Conservation (phyloP, 2,113 vertebrate genomes). For the Edolisoma coerulescens region DNA sequence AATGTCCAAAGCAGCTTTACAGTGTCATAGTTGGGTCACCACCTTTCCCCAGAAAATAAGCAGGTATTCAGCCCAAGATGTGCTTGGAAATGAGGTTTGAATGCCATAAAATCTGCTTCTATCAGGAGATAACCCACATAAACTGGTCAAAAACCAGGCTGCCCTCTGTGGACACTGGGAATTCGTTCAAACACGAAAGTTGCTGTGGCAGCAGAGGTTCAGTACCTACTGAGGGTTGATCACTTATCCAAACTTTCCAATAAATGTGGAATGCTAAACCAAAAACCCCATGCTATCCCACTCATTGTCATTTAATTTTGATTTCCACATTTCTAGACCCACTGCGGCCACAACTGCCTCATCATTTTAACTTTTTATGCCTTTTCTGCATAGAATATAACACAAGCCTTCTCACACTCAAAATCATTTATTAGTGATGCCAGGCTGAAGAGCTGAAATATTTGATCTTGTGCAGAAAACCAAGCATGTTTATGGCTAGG, state of each 20-base stretch:
- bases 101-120: neutral
- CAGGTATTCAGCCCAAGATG: neutral
- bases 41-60: neutral
- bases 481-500: neutral
- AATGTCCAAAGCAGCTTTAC: neutral
- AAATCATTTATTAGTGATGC: neutral
- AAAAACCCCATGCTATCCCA: neutral
- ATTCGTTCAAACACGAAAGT: neutral
- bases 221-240: neutral
- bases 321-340: neutral
- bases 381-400: neutral
- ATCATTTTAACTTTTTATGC: neutral
- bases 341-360: neutral
- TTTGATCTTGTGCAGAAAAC: neutral
- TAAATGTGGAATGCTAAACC: neutral
- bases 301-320: neutral
- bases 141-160: neutral
- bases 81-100: neutral
- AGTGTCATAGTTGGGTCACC: fast-evolving
- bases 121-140: neutral
- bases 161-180: neutral
- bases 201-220: neutral
- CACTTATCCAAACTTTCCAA: neutral
- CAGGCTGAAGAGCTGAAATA: neutral
- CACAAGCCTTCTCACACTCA: neutral